phyloP scores from a whole-genome alignment of 2,888 invertebrate species.

The Agrotis puta region DNA sequence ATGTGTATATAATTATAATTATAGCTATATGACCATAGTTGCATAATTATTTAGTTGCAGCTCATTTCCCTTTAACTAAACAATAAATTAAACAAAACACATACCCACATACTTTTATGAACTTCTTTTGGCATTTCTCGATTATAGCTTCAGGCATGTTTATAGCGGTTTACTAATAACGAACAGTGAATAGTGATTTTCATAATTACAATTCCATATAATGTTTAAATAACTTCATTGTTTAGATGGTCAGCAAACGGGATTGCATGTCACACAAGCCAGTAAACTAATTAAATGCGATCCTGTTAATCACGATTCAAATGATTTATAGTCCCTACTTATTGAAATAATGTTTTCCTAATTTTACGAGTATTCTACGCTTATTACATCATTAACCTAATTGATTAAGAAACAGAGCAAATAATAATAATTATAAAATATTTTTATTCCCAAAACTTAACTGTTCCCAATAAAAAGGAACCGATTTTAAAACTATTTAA shows the following conservation, averaged over 20 bases:
- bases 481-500: slow-evolving; percentile 53
- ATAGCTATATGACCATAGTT: too few relatives aligned
- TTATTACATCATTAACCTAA: background rate
- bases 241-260: background rate
- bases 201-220: background rate
- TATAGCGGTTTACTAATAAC: background rate
- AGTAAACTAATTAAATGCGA: background rate
- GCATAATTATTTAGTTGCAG: background rate
- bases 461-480: slow-evolving; percentile 30
- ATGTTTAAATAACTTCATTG: background rate
- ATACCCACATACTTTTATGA: too few relatives aligned
- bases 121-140: too few relatives aligned
- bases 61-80: background rate
- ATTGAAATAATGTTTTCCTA: too few relatives aligned
- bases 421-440: background rate
- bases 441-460: slow-evolving; percentile 13
- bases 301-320: background rate
- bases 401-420: background rate
- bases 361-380: background rate
- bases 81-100: background rate
- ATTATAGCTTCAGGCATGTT: background rate
- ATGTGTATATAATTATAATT: too few relatives aligned
- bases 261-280: background rate
- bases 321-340: background rate
- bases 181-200: background rate